A percentile compares a stretch with the other conserved stretches of the same genome.
Conservation (phyloP, 1,140 invertebrate species). For the Magallana angulata region DNA sequence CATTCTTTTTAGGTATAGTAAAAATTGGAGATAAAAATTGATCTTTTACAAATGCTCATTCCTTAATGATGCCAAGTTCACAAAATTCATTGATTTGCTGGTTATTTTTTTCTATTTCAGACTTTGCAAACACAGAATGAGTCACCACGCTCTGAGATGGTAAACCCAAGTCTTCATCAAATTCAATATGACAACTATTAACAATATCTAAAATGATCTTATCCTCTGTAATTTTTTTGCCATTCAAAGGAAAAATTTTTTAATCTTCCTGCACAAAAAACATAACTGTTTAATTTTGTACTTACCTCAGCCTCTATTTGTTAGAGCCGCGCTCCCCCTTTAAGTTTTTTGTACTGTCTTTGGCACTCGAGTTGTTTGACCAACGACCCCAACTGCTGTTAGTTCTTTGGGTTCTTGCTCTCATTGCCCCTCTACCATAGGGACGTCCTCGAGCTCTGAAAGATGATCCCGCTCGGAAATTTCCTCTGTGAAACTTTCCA, state of each 20-base stretch:
- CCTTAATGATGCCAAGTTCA: too few relatives aligned
- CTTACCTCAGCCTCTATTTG: neutral
- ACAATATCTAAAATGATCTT: constrained; percentile 11
- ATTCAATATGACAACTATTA: neutral
- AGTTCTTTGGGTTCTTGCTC: too few relatives aligned
- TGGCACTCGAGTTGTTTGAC: neutral
- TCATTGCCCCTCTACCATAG: too few relatives aligned
- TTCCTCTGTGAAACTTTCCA: neutral
- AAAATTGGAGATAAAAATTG: neutral
- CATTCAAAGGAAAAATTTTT: neutral
- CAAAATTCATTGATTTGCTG: too few relatives aligned
- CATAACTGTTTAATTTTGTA: neutral
- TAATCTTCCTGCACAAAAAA: constrained; percentile 19
- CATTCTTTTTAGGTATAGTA: constrained; percentile 42
- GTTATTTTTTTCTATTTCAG: neutral
- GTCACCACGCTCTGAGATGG: neutral
- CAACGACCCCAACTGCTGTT: neutral
- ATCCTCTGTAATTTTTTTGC: neutral
- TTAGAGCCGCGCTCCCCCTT: neutral
- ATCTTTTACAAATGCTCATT: neutral
- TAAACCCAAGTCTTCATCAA: too few relatives aligned
- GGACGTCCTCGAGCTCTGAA: neutral
- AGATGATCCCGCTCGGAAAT: neutral
- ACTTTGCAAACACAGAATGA: neutral
- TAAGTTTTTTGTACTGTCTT: neutral